These are phyloP conservation scores for Caenorhabditis sinica DNA, from an alignment of 2,888 invertebrate genomes.

Conservation along the genomic window DNA sequence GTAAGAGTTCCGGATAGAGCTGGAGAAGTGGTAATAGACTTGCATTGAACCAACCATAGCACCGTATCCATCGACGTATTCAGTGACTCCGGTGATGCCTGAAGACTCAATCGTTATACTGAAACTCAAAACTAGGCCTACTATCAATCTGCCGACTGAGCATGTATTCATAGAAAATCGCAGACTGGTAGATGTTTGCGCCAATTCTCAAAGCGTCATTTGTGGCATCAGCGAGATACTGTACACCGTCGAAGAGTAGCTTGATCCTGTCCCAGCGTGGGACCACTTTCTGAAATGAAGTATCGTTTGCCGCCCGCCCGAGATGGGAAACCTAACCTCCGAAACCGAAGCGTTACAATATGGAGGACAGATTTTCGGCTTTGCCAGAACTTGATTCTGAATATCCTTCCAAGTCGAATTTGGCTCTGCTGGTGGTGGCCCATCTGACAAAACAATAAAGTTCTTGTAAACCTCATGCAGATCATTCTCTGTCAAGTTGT, in stretches of 20 bases:
- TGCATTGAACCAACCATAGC: constrained; percentile 63
- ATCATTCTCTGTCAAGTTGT: constrained; percentile 66
- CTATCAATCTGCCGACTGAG: constrained; percentile 62
- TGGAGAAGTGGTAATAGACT: constrained; percentile 58
- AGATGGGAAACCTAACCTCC: too few relatives aligned
- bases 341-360: constrained; percentile 48
- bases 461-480: constrained; percentile 67
- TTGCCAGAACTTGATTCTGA: constrained; percentile 21
- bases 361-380: constrained; percentile 53
- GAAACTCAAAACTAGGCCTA: constrained; percentile 9
- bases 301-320: too few relatives aligned
- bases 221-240: constrained; percentile 54
- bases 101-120: background rate
- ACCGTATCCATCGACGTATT: constrained; percentile 71
- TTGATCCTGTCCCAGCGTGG: constrained; percentile 67
- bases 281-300: constrained; percentile 9
- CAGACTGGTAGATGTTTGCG: constrained; percentile 50
- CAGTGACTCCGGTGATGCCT: constrained; percentile 69
- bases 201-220: constrained; percentile 60
- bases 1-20: constrained; percentile 38
- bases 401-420: constrained; percentile 57
- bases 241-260: constrained; percentile 54
- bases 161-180: constrained; percentile 60
- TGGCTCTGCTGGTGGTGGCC: constrained; percentile 56
- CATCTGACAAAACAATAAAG: constrained; percentile 68